Evolutionary conservation across 2,797 vertebrate species (phyloP), one percentile per base, ranked within the genome.

Genomic region (Pantherophis vulpinus): DNA sequence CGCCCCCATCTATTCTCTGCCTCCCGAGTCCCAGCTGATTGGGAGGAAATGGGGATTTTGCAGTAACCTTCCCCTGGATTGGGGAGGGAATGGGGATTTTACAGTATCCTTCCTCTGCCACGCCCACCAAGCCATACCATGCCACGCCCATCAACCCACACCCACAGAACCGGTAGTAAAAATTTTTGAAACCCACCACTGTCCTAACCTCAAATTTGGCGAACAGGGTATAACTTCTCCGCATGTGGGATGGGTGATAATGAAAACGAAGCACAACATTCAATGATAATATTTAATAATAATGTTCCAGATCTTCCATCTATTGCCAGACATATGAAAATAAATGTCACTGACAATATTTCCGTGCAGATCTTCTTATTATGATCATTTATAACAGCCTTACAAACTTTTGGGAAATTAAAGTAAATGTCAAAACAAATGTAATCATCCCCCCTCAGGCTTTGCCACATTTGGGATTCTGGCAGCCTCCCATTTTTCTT

Each of bases 401-500:
- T 96, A 96, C 93, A 94, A 94, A 97, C 96, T 97, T 97, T 97
- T 93, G 94, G 95, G 94, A 96, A 97, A 97, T 96, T 96, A 97
- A 97, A 96, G 96, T 95, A 95, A 96, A 96, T 96, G 95, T 96
- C 95, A 95, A 95, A 94, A 94, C 96, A 94, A 96, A 96, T 92
- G 95, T 92, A 95, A 93, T 96, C 95, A 97, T 97, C 96, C 96
- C 96, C 1, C 95, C 93, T 96, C 95, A 94, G 95, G 96, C 96
- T 97, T 95, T 94, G 94, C 96, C 96, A 97, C 96, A 96, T 97
- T 97, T 95, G 96, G 95, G 96, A 96, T 93, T 93, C 95, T 97
- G 97, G 97, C 97, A 97, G 95, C 94, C 96, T 94, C 97, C 93
- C 96, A 97, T 97, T 97, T 97, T 97, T 98, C 97, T 97, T 97